Evolutionary conservation across 2,797 vertebrate species (phyloP), one percentile per base, ranked within the genome.

Genomic region (Trichosurus vulpecula): DNA sequence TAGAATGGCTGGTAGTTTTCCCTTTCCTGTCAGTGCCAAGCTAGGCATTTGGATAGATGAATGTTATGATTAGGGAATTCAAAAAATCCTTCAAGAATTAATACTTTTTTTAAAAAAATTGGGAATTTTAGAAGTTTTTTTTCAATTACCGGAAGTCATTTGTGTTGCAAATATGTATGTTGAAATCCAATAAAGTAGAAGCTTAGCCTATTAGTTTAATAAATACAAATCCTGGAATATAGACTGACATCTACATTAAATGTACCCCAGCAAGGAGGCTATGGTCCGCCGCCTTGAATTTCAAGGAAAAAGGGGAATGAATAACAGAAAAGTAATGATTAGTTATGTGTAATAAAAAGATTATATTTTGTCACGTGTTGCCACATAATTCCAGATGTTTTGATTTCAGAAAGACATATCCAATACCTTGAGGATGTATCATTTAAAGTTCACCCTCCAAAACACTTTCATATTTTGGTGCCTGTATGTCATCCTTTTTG

Each of bases 121-220:
- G 91, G 13, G 51, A 96, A 96, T 96, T 97, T 97, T 95, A 95
- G 91, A 94, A 52, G 92, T 94, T 30, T 4, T 30, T 97, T 96
- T 96, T 95, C 96, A 97, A 93, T 54, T 57, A 54, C 94, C 97
- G n/a, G 66, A 94, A 97, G 96, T 97, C 96, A 95, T 96, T 97
- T 52, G n/a, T 57, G 93, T 53, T 91, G 25, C 90, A 97, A 93
- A 93, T 94, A 57, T 92, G 90, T 95, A 96, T 91, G 95, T 94
- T 93, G 58, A 16, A 94, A 95, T 91, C 41, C 58, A 51, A 95
- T 94, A 95, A 96, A 94, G 95, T 93, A 96, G 94, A 93, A 95
- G 91, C 91, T 90, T 97, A 97, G 96, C 97, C 22, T 98, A 96
- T 97, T 96, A 93, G 97, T 95, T 96, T 94, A 97, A 97, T 96